phyloP scores from a whole-genome alignment of 2,113 vertebrate species.

The Nycticebus coucang region DNA sequence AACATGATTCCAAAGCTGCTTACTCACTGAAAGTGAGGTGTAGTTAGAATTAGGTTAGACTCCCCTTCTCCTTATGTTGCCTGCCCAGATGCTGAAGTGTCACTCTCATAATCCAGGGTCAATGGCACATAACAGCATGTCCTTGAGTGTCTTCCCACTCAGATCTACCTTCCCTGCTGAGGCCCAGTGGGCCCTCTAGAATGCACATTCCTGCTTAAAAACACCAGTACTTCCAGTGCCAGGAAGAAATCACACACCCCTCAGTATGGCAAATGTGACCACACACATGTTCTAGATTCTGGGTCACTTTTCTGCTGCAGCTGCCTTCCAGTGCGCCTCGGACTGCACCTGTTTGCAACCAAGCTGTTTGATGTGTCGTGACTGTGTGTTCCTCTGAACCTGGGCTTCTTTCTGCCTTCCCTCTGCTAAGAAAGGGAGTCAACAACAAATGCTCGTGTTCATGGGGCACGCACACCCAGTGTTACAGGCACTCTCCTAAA shows the following conservation, averaged over 20 bases:
- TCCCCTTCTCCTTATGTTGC: neutral
- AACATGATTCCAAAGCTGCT: slow-evolving; percentile 10
- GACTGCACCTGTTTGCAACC: too few relatives aligned
- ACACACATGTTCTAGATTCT: rapidly evolving
- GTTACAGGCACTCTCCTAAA: neutral
- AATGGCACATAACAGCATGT: rapidly evolving
- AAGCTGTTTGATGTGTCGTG: neutral
- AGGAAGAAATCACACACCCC: neutral
- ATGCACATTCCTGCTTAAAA: neutral
- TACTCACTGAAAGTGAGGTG: neutral
- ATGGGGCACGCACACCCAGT: rapidly evolving
- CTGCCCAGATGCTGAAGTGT: neutral
- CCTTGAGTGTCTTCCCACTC: neutral
- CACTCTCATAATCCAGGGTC: neutral
- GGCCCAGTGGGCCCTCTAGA: neutral
- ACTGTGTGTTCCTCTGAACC: rapidly evolving
- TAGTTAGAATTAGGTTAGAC: slow-evolving; percentile 33
- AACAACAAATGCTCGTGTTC: neutral
- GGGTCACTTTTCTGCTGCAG: neutral
- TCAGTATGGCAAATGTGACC: rapidly evolving
- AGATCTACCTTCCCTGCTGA: neutral
- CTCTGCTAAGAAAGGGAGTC: neutral
- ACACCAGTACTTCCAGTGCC: neutral
- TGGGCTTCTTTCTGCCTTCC: rapidly evolving
- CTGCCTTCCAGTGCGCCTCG: rapidly evolving